Base-by-base conservation (phyloP, 2,113 vertebrate species). In the Pao palembangensis region DNA sequence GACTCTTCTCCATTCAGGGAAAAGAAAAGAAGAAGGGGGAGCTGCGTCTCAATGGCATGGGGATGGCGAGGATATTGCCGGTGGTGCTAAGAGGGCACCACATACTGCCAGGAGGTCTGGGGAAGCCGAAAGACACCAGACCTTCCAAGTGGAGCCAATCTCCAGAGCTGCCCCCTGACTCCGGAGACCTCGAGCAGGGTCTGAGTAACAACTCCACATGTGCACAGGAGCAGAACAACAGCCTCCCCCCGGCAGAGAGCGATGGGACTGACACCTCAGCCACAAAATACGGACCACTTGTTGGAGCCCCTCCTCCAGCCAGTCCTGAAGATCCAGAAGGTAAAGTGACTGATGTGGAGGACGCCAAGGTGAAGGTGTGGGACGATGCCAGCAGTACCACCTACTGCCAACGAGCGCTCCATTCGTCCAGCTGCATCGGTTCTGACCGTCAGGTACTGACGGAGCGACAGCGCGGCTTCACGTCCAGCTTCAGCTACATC, bases 1-100 rank as follows among this genome's bases (percentile, higher is more conserved):
- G 85, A 4, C 75, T 90, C 56, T 85, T 87, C 52, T 82, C 79
- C 53, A 79, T 87, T 54, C 83, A 75, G 28, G 84, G 79, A 5
- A 88, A 81, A 58, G 75, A 77, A 28, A 71, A 73, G 11, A 56
- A 44, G 0, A 82, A 79, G 60, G 61, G 71, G 3, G 77, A 83
- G 19, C 54, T 65, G 10, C 71, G 75, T 21, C 76, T 68, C 8
- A 90, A 90, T 50, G 87, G 87, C 50, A 72, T 85, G 58, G 76
- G 81, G 53, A 64, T 69, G 66, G 73, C 75, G 10, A 82, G 70
- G 56, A 87, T 78, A 69, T 59, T 87, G 55, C 87, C 83, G 2
- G 79, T 89, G 57, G 74, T 81, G 46, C 61, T 83, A 55, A 68
- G 75, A 71, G 86, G 87, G 47, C 84, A 82, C 18, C 76, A 79